Base-by-base conservation (phyloP, 2,888 invertebrate species). In the Tachina grossa region DNA sequence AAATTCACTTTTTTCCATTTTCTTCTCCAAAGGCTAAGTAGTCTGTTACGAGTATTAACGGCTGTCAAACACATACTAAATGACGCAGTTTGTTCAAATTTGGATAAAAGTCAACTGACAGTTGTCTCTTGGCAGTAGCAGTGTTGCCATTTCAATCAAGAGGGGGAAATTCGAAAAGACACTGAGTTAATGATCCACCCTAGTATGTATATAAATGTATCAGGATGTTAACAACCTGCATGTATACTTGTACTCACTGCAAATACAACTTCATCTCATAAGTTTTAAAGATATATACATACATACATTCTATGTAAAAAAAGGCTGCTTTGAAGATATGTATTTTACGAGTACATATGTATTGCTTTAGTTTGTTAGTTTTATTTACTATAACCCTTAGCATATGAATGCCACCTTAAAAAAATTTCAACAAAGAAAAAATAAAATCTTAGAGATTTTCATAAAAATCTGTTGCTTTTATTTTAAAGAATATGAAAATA, bases 191-290 rank as follows among this genome's bases (percentile, higher is more conserved):
- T n/a, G n/a, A n/a, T n/a, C n/a, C n/a, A n/a, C n/a, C n/a, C n/a
- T n/a, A n/a, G n/a, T 22, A 22, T 22, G 22, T 31, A 39, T 14
- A 19, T 9, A 11, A 1, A 59, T 72, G 43, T 63, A 57, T 49
- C 77, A 78, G 57, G 45, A 78, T 85, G 85, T 85, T 82, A 85
- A 78, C 78, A 82, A 75, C 55, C 81, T 82, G 31, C 69, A 78
- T 85, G 78, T 59, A 49, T 69, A 65, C 57, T 69, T 78, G 81
- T 74, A 68, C 76, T 8, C 49, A 72, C 76, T 78, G 69, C 77
- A 81, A 75, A 43, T 66, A 57, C 41, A 19, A 49, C 31, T 53
- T 53, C 31, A 31, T 31, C 45, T 59, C 19, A 59, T 57, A 22
- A 53, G 14, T 41, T 14, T 14, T 19, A 66, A 55, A 31, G 22